Conservation (phyloP, 2,113 vertebrate species). For the Pseudonaja textilis region DNA sequence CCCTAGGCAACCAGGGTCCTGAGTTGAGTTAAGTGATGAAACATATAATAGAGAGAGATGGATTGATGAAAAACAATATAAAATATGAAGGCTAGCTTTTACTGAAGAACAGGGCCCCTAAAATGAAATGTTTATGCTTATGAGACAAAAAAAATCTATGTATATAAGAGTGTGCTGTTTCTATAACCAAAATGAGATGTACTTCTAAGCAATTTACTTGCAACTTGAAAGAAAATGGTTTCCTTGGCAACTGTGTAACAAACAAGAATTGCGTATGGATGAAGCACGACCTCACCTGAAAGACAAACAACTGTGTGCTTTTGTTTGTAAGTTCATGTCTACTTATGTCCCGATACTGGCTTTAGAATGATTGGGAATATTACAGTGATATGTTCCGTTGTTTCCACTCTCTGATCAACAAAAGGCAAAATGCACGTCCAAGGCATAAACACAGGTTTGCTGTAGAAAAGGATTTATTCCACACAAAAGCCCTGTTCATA, state of each 20-base stretch:
- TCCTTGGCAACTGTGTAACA: conserved; percentile 63
- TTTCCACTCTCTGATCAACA: conserved; percentile 20
- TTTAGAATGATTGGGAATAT: conserved; percentile 58
- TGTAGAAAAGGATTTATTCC: background rate
- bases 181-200: conserved; percentile 57
- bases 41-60: conserved; percentile 21
- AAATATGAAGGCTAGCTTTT: conserved; percentile 53
- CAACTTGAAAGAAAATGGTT: conserved; percentile 65
- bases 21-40: background rate
- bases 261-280: conserved; percentile 59
- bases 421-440: background rate
- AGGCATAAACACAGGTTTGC: conserved; percentile 14
- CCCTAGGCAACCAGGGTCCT: background rate
- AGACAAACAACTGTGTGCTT: conserved; percentile 44
- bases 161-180: conserved; percentile 55
- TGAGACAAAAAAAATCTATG: conserved; percentile 45
- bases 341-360: conserved; percentile 16
- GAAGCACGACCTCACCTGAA: conserved; percentile 55
- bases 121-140: conserved; percentile 42
- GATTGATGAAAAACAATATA: conserved; percentile 14
- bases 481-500: background rate
- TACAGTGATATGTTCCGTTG: conserved; percentile 51
- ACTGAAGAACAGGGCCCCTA: conserved; percentile 30
- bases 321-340: background rate
- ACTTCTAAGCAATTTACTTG: conserved; percentile 58